Base-by-base conservation (phyloP, 2,888 invertebrate genomes). In the Deroplatys truncata region DNA sequence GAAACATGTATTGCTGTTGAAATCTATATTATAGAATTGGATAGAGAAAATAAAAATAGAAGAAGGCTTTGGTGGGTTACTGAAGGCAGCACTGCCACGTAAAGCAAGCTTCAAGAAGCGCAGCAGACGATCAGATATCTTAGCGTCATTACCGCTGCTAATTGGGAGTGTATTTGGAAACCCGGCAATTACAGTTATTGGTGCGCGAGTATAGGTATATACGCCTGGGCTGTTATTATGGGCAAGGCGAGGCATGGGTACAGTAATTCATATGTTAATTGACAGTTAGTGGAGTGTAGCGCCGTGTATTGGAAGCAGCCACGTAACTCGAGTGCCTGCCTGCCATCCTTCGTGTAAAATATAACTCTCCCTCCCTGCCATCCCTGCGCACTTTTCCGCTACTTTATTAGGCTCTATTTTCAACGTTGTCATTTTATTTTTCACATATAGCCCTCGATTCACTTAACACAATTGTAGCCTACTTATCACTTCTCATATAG, bases 181-280 rank as follows among this genome's bases (percentile, higher is more conserved):
- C 87, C 87, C 13, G n/a, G 87, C 87, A 87, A 87, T 87, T 87
- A 82, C 35, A 87, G 83, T 87, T 87, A 87, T 87, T 87, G 87
- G 83, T 43, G 83, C 56, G 82, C 13, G 28, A 82, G 87, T 49
- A 16, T n/a, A 43, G 16, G 28, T n/a, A 28, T 87, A 82, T 83
- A 82, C 87, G 35, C 29, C 82, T 87, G 83, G 87, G 28, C 87
- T 87, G 83, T 87, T 83, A 87, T 87, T 87, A 87, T 83, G n/a
- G 83, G 35, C 31, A 20, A 28, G 85, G 31, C 29, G 82, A 35
- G 43, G 72, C 86, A 31, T 56, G 89, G 89, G 86, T 89, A 82
- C 56, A 86, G 89, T 89, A 89, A 89, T 89, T 89, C 89, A 89
- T 56, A 84, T 83, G 86, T 89, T 89, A 89, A 89, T 89, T 89